Evolutionary conservation across 1,140 invertebrate species (phyloP).

Genomic region (Ladona fulva): DNA sequence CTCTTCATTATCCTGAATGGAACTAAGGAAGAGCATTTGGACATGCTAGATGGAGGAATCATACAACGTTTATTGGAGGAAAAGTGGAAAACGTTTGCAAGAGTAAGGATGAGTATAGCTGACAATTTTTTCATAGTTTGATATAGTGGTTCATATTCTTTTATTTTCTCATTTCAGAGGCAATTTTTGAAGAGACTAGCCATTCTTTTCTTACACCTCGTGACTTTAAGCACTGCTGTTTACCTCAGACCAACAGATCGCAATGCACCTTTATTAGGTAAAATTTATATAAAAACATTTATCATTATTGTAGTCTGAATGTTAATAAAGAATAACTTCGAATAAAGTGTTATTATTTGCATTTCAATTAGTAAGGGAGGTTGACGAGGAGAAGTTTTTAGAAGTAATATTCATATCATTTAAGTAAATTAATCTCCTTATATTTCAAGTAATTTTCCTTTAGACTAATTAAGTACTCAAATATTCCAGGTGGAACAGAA

Average conservation of each 20-base stretch:
- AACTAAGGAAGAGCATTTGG: constrained; percentile 93
- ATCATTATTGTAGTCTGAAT: no score
- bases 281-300: no score
- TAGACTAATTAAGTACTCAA: no score
- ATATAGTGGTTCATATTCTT: not conserved
- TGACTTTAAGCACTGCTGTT: constrained; percentile 79
- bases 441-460: no score
- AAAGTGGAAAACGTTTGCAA: constrained; percentile 98
- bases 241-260: constrained; percentile 66
- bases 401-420: no score
- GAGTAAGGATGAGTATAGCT: constrained; percentile 45
- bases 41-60: constrained; percentile 97
- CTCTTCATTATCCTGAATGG: constrained; percentile 96
- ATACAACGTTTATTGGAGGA: constrained; percentile 94
- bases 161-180: constrained; percentile 44
- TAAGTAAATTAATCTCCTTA: no score
- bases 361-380: no score
- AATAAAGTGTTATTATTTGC: no score
- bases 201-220: constrained; percentile 76
- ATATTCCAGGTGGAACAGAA: constrained; percentile 36
- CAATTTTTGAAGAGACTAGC: constrained; percentile 87
- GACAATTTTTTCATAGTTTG: no score
- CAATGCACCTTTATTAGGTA: constrained; percentile 40
- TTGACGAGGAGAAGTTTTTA: no score
- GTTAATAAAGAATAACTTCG: no score